A percentile compares a stretch with the other conserved stretches of the same genome.
Conservation (phyloP, 2,888 invertebrate genomes). For the Nephrotoma guestfalica region DNA sequence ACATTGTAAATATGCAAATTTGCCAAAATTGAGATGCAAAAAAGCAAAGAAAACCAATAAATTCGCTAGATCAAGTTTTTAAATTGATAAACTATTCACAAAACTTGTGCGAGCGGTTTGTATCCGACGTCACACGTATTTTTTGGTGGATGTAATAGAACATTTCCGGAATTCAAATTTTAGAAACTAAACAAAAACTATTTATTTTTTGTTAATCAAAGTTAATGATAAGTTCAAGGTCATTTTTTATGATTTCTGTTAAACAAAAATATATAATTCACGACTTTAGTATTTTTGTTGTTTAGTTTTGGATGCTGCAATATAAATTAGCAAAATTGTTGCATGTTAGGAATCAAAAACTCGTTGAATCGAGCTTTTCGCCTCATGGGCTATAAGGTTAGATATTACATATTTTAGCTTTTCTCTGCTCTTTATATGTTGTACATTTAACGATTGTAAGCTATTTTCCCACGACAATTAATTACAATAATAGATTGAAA, state of each 20-base stretch:
- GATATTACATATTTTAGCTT: too few relatives aligned
- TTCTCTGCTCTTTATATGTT: too few relatives aligned
- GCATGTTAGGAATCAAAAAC: too few relatives aligned
- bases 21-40: not conserved
- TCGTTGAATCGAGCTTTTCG: too few relatives aligned
- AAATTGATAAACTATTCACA: not conserved
- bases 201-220: not conserved
- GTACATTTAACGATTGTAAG: too few relatives aligned
- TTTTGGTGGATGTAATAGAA: not conserved
- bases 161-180: not conserved
- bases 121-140: not conserved
- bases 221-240: not conserved
- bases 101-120: not conserved
- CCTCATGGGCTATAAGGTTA: too few relatives aligned
- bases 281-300: not conserved
- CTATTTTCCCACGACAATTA: too few relatives aligned
- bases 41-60: not conserved
- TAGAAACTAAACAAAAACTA: not conserved
- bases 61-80: not conserved
- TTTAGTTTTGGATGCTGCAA: not conserved
- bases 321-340: not conserved
- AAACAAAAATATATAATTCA: not conserved
- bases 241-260: not conserved
- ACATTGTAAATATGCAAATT: not conserved
- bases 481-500: too few relatives aligned